Percentiles rank a stretch among this genome's conserved stretches.
phyloP scores from a whole-genome alignment of 1,140 invertebrate genomes.

The Lanistes nyassanus region DNA sequence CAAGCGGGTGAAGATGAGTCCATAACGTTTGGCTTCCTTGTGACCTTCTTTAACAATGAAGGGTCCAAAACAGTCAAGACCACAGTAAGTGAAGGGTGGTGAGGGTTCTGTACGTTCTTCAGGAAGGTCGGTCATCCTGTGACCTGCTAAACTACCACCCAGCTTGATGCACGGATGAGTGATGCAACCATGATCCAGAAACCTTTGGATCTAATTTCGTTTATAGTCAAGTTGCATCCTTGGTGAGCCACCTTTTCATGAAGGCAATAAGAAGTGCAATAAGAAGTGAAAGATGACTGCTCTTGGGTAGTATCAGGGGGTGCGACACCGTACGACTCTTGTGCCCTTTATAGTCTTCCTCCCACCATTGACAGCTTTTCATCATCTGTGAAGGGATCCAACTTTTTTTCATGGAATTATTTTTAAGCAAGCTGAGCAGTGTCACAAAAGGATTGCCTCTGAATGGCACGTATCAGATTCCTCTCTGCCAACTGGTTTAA shows the following conservation, averaged over 20 bases:
- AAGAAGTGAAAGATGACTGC: slow-evolving; percentile 7
- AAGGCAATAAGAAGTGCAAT: not conserved
- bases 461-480: not conserved
- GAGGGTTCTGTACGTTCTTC: slow-evolving; percentile 11
- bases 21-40: slow-evolving; percentile 41
- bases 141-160: no score
- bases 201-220: slow-evolving; percentile 23
- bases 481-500: not conserved
- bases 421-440: not conserved
- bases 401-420: not conserved
- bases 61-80: slow-evolving; percentile 45
- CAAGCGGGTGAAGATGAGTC: slow-evolving; percentile 41
- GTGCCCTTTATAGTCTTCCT: not conserved
- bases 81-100: slow-evolving; percentile 33
- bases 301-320: not conserved
- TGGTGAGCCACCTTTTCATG: slow-evolving; percentile 32
- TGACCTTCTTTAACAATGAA: slow-evolving; percentile 39
- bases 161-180: not conserved
- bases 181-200: slow-evolving; percentile 28
- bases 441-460: not conserved
- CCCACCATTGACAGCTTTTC: not conserved
- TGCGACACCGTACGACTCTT: slow-evolving; percentile 1
- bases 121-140: no score
- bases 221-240: slow-evolving; percentile 32
- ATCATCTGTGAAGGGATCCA: not conserved